phyloP scores from a whole-genome alignment of 2,797 vertebrate genomes.

The Eulemur albifrons region DNA sequence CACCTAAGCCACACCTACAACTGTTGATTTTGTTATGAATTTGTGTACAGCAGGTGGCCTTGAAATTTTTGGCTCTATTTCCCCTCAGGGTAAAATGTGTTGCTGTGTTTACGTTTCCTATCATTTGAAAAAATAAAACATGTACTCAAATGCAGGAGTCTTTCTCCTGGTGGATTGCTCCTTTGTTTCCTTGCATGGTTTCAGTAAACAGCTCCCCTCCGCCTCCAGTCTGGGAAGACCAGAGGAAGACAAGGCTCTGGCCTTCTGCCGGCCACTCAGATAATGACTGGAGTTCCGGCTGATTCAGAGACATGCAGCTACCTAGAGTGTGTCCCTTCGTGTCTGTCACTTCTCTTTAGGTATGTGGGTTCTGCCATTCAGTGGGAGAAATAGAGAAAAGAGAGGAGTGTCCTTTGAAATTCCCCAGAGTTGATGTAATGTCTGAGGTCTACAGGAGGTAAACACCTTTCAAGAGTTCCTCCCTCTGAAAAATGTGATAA shows the following conservation, averaged over 20 bases:
- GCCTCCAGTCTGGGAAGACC: rapidly evolving
- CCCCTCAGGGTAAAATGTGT: background rate
- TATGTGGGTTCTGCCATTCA: background rate
- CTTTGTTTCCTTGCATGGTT: background rate
- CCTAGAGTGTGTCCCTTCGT: background rate
- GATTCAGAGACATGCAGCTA: rapidly evolving
- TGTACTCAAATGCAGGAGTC: background rate
- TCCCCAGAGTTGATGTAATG: rapidly evolving
- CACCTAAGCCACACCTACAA: background rate
- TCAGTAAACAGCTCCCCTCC: background rate
- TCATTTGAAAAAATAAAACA: background rate
- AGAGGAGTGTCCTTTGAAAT: background rate
- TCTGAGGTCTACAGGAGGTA: background rate
- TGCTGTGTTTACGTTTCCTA: background rate
- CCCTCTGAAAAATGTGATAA: background rate
- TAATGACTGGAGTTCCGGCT: background rate
- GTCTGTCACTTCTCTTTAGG: background rate
- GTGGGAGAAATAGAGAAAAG: background rate
- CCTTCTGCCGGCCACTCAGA: no score
- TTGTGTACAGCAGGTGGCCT: background rate
- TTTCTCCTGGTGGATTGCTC: background rate
- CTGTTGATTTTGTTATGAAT: background rate
- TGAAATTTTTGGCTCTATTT: background rate
- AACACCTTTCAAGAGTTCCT: no score
- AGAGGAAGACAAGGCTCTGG: background rate